Conservation (phyloP, 2,113 vertebrate species). For the Vombatus ursinus region DNA sequence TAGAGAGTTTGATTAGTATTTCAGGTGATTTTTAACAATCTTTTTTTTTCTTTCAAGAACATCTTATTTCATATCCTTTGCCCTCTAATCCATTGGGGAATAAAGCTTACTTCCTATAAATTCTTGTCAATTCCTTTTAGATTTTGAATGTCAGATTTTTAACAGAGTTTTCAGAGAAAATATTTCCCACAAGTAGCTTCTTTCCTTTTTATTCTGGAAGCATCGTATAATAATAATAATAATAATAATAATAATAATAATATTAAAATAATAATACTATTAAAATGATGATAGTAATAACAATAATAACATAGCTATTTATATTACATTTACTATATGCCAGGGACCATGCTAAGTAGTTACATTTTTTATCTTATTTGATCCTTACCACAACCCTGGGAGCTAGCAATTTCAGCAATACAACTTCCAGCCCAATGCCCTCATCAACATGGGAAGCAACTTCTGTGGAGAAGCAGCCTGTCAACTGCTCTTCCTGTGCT, state of each 20-base stretch:
- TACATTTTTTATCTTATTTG: neutral
- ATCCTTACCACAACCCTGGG: neutral
- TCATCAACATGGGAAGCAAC: neutral
- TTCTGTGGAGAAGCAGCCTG: neutral
- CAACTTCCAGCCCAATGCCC: too few species aligned
- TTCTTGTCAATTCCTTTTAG: neutral
- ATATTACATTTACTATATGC: too few species aligned
- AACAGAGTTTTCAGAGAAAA: neutral
- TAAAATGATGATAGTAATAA: neutral
- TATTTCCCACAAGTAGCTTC: neutral
- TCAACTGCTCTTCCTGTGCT: too few species aligned
- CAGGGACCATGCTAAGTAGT: neutral
- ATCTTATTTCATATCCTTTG: neutral
- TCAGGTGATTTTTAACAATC: neutral
- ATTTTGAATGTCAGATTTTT: neutral
- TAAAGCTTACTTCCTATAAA: neutral
- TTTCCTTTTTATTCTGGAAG: neutral
- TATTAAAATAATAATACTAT: too few species aligned
- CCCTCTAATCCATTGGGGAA: neutral
- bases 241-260: too few species aligned
- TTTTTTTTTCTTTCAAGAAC: too few species aligned
- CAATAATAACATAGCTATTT: neutral
- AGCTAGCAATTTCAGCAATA: neutral
- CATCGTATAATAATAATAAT: neutral
- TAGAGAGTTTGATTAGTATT: neutral